Evolutionary conservation across 92 coral and sea anemone genomes (phyloP), one percentile per base, ranked within the genome.

Genomic region (Ricordea florida): DNA sequence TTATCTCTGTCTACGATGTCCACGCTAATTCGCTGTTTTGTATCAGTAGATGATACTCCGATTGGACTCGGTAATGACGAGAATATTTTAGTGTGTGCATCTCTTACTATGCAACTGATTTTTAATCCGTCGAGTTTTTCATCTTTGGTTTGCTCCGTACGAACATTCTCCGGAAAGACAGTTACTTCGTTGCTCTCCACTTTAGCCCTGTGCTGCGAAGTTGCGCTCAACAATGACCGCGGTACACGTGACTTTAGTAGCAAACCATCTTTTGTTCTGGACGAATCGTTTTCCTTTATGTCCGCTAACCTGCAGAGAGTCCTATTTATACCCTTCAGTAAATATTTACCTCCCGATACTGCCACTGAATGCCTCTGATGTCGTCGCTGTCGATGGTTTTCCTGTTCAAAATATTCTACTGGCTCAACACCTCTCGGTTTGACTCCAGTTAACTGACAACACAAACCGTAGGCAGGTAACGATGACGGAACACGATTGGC

Each of bases 391-490:
- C 33, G 31, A 36, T 28, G 52, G 17, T 40, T 24, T 10, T 37
- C 52, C 2, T 53, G 63, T n/a, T 69, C 28, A 25, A 36, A 61
- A 35, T 63, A 51, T 51, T 37, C 6, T 37, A 13, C 28, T 0
- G 5, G 24, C 10, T 35, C 61, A 7, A 8, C 23, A 14, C 16
- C n/a, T n/a, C n/a, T n/a, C n/a, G n/a, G n/a, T n/a, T n/a, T n/a
- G n/a, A 53, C 41, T 9, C 63, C 77, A 9, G 77, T 69, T 28
- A 69, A 42, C 35, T 69, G 77, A 64, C 77, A 69, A 26, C 65
- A 69, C 45, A 69, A 16, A n/a, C 76, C 77, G n/a, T 69, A 69
- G 6, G 77, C 63, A 3, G 77, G 77, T 10, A 69, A 23, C 23
- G 53, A 34, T 3, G 73, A 51, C 6, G 77, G 16, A 11, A 37